Conservation (phyloP, 2,797 vertebrate genomes). For the Mustela erminea region DNA sequence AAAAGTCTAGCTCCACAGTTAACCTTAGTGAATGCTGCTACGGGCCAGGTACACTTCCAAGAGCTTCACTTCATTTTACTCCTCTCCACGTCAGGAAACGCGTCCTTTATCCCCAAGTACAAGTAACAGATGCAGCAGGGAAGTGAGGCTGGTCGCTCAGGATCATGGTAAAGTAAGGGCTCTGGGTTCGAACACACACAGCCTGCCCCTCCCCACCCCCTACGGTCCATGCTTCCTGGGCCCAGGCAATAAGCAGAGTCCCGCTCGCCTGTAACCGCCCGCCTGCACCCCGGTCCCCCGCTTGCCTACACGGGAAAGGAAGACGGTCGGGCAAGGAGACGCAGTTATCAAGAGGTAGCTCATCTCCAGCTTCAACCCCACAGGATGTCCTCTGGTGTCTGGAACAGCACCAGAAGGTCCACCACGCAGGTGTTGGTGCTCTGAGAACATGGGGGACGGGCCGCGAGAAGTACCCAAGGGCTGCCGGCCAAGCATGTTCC, state of each 20-base stretch:
- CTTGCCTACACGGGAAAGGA: neutral
- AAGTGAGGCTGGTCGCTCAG: neutral
- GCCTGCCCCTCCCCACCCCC: neutral
- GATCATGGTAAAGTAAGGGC: neutral
- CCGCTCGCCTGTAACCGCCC: fast-evolving
- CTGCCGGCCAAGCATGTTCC: no score
- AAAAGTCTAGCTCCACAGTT: neutral
- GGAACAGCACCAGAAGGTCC: no score
- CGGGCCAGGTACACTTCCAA: neutral
- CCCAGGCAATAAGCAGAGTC: neutral
- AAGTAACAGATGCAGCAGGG: neutral
- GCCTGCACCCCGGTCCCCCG: neutral
- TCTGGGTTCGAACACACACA: fast-evolving
- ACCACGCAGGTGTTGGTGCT: fast-evolving
- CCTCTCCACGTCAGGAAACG: neutral
- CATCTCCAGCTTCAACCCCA: no score
- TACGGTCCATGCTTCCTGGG: neutral
- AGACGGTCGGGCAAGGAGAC: neutral
- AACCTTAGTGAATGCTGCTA: neutral
- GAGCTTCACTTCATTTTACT: neutral
- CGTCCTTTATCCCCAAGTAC: neutral
- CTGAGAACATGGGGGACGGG: no score
- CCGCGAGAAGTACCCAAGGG: no score
- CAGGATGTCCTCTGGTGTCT: no score
- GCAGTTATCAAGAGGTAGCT: neutral